Base-by-base conservation (phyloP, 2,888 invertebrate species). In the Microctonus hyperodae region DNA sequence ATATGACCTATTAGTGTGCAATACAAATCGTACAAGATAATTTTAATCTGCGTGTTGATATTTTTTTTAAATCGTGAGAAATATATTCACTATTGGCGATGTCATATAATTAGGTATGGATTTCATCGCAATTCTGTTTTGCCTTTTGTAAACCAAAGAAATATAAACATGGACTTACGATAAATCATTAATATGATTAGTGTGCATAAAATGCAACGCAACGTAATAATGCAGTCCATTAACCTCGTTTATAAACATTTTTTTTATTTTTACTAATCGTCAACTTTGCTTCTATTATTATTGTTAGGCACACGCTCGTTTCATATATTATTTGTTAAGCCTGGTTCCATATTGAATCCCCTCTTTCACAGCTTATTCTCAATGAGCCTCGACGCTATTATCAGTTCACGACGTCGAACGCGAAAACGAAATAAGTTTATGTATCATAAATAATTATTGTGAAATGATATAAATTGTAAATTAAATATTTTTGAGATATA, bases 391-490 rank as follows among this genome's bases (percentile, higher is more conserved):
- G 37, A 70, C 28, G 60, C 65, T 65, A 37, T 35, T 33, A 55
- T 33, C 40, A 33, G 20, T 23, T 60, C 67, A 70, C 71, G 69
- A 66, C 61, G 69, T 70, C 70, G 69, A 72, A 71, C 63, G 71
- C 67, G 72, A 71, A 70, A 70, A 69, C 72, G 72, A 71, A 71
- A 71, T 70, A 58, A 23, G 28, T 16, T 58, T 40, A 28, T 33
- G 16, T 56, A 33, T 11, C 20, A 33, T 7, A 16, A 37, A 25
- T 37, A 63, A 70, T 67, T 70, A 70, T 65, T 67, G 58, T 65
- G 56, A 67, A 67, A 58, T 57, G 60, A 73, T 64, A 65, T 67
- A 44, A 64, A 71, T 57, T 72, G 73, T 73, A 71, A 69, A 71
- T 64, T 65, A 16, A 53, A 53, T 71, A 60, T 68, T 75, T 40